Evolutionary conservation across 2,113 vertebrate species (phyloP), one percentile per base, ranked within the genome.

Genomic region (Charadrius vociferus): DNA sequence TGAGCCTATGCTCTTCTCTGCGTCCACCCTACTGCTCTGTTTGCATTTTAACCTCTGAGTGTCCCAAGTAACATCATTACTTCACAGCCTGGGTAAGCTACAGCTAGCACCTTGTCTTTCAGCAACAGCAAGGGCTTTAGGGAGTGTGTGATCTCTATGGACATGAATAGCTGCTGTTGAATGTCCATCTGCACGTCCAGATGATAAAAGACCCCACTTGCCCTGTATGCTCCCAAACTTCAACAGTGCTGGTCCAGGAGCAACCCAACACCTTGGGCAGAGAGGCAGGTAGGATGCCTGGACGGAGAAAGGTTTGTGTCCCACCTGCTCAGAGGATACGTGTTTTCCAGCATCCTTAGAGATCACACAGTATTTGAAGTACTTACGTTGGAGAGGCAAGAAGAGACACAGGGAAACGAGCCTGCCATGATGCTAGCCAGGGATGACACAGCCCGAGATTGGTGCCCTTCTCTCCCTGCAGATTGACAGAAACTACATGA

Each of bases 291-390:
- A 24, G 43, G 22, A 94, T 45, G 15, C 45, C 41, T 49, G 61
- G 36, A 4, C 0, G 9, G 15, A 1, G 2, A 8, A 1, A 4
- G 13, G 10, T 62, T 78, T 79, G 30, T 62, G 45, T 47, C 52
- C 43, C 19, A 12, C 17, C n/a, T 73, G 29, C 77, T 91, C 26
- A 32, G 58, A 55, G 52, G 8, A 29, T 26, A 10, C 0, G 0
- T n/a, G 10, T 50, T 92, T 80, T n/a, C 16, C 0, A 0, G 5
- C 49, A 43, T 41, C 26, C 49, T 50, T 59, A 32, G 21, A 73
- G 82, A 67, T 72, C 30, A 12, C 21, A 17, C 0, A 1, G 26
- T 23, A 22, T 65, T 70, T 47, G 27, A 34, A 10, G 3, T 37
- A 19, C 13, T 67, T 3, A 1, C 52, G 34, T 6, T 3, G 5